Conservation (phyloP, 2,113 vertebrate genomes). For the Apodemus speciosus region DNA sequence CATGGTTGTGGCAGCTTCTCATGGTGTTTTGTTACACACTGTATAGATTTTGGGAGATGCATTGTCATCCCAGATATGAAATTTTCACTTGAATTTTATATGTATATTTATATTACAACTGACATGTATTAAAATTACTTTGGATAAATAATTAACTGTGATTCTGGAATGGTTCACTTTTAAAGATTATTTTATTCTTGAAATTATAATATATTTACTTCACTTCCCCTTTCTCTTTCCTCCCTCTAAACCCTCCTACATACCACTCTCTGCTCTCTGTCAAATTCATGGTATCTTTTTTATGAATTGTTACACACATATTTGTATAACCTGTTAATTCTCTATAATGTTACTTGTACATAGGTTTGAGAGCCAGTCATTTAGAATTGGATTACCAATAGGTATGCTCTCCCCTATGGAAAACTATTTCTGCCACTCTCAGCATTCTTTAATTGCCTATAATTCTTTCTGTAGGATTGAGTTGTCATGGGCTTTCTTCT, state of each 20-base stretch:
- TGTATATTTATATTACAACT: not conserved
- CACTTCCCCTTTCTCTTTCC: too few species aligned
- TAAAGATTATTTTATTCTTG: not conserved
- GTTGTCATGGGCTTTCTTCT: not conserved
- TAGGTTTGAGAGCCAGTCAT: not conserved
- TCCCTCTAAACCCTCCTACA: too few species aligned
- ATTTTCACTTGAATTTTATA: not conserved
- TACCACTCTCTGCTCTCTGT: too few species aligned
- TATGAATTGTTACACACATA: too few species aligned
- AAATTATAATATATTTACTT: not conserved
- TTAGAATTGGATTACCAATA: not conserved
- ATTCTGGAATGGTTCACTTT: not conserved
- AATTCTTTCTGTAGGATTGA: not conserved
- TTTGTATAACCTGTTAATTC: too few species aligned
- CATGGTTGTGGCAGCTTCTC: not conserved
- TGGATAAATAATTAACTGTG: not conserved
- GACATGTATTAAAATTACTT: not conserved
- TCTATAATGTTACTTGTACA: not conserved
- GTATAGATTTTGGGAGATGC: not conserved
- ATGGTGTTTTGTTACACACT: not conserved
- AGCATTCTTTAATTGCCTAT: not conserved
- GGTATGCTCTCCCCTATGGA: not conserved
- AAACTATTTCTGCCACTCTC: not conserved
- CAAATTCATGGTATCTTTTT: too few species aligned
- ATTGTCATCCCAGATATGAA: not conserved